Percentiles rank a stretch among this genome's conserved stretches.
Conservation (phyloP, 1,140 invertebrate species). For the Anadara kagoshimensis region DNA sequence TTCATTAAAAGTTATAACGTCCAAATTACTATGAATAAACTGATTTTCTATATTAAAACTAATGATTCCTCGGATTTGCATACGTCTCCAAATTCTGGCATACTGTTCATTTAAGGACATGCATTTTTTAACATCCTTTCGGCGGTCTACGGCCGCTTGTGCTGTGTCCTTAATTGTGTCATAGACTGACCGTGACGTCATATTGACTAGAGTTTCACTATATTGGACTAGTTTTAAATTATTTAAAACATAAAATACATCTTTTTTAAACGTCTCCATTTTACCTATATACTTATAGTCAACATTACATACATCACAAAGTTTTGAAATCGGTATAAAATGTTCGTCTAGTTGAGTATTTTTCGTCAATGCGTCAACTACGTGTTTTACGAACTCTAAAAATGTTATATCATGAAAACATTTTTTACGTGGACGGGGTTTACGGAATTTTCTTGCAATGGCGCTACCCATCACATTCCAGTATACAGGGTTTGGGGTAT, state of each 20-base stretch:
- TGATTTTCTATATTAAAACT: no score
- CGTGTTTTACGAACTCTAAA: slow-evolving; percentile 36
- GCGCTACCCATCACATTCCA: slow-evolving; percentile 29
- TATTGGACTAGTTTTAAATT: slow-evolving; percentile 28
- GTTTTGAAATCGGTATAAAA: slow-evolving; percentile 26
- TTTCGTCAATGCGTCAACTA: slow-evolving; percentile 19
- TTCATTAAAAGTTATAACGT: no score
- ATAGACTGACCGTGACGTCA: no score
- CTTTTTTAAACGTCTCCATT: slow-evolving; percentile 38
- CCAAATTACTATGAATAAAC: no score
- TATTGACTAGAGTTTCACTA: no score
- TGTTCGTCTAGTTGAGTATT: slow-evolving; percentile 16
- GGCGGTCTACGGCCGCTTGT: no score
- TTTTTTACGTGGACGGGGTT: background rate
- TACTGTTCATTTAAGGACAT: no score
- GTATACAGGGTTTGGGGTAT: slow-evolving; percentile 36
- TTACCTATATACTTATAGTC: slow-evolving; percentile 38
- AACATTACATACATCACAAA: slow-evolving; percentile 31
- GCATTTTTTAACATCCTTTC: no score
- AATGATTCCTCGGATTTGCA: no score
- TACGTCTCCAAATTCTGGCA: no score
- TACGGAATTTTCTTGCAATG: slow-evolving; percentile 4
- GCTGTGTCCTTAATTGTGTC: no score
- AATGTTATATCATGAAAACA: slow-evolving; percentile 40
- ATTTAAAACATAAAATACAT: slow-evolving; percentile 28